Base-by-base conservation (phyloP, 2,888 invertebrate species). In the Tricholauxania praeusta region DNA sequence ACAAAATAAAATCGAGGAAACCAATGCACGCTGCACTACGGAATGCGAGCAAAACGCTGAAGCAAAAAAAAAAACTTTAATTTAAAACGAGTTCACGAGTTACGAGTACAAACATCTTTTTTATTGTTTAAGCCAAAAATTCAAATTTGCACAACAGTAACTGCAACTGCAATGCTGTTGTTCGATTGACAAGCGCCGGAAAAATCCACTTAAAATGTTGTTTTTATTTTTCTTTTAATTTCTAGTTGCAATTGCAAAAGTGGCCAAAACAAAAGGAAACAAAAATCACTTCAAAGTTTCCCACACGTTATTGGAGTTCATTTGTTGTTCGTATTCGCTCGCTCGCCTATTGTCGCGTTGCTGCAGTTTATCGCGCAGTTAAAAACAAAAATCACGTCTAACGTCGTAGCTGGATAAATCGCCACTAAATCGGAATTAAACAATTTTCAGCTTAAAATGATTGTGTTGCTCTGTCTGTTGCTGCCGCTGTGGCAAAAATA, bases 341-440 rank as follows among this genome's bases (percentile, higher is more conserved):
- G 51, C 55, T 53, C 52, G 51, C 14, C 64, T 51, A 53, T 48
- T 28, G 19, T n/a, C 48, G 39, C 39, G 53, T 53, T 47, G 39
- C 52, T 47, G 66, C 22, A 66, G 22, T 49, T 52, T 55, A 60
- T 52, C 67, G 76, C 74, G 72, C 73, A 71, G 19, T 49, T 12
- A 15, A 22, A 51, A 28, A 51, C 57, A n/a, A 48, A 63, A 62
- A 63, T 62, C 74, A 78, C 78, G 79, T 79, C 79, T 77, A 75
- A 72, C 75, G 53, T 76, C 77, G 77, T 74, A 74, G 79, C 77
- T 78, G 77, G 78, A 77, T 78, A 71, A 78, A 78, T 71, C 74
- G 77, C 77, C 77, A 79, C 79, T 79, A 78, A 78, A 78, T 74
- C 65, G 72, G 75, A 77, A 72, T 75, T 74, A 75, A 73, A 72